These are phyloP conservation scores for Propithecus coquereli DNA, from an alignment of 2,113 vertebrate species.

Conservation along the genomic window DNA sequence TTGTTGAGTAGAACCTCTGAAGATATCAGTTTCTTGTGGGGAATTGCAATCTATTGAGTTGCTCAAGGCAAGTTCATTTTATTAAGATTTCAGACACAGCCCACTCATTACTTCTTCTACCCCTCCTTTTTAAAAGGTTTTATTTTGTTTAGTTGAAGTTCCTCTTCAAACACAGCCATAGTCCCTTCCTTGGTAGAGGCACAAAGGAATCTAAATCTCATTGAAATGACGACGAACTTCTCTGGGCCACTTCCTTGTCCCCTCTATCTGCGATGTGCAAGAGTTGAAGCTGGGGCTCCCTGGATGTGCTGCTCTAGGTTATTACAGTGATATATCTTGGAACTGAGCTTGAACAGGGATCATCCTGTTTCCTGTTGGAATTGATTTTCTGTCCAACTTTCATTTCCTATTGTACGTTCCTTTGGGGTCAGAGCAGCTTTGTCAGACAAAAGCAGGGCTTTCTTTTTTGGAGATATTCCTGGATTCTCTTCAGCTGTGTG, in stretches of 20 bases:
- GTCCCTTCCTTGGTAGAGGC: neutral
- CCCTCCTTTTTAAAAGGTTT: neutral
- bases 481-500: constrained; percentile 27
- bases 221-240: neutral
- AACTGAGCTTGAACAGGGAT: constrained; percentile 49
- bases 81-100: neutral
- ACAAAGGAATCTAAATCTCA: neutral
- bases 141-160: neutral
- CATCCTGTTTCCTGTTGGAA: constrained; percentile 65
- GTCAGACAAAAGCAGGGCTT: constrained; percentile 53
- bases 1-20: neutral
- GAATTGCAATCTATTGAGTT: neutral
- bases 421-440: constrained; percentile 64
- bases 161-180: neutral
- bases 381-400: constrained; percentile 60
- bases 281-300: neutral
- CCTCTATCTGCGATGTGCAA: neutral
- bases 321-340: constrained; percentile 50
- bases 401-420: constrained; percentile 45
- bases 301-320: neutral
- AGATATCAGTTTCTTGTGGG: neutral
- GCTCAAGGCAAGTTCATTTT: neutral
- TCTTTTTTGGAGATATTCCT: constrained; percentile 44
- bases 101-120: neutral
- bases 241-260: neutral